Percentiles rank a stretch among this genome's conserved stretches.
Evolutionary conservation across 2,888 invertebrate genomes (phyloP).

Genomic region (Amblyteles armatorius): DNA sequence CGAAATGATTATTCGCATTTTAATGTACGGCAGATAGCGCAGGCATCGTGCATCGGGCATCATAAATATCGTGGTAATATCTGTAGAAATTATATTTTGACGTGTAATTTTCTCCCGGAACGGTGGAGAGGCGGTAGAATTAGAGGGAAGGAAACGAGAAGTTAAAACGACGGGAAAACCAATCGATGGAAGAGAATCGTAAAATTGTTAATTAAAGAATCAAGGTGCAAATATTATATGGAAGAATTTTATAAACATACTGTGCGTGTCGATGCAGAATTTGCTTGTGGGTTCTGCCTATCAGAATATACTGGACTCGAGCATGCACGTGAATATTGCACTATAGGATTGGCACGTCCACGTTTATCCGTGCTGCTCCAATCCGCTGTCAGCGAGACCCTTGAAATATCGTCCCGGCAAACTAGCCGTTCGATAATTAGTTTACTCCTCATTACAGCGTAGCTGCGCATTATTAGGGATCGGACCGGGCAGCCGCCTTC

Average conservation of each 20-base stretch:
- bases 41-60: neutral
- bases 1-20: neutral
- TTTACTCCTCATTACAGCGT: conserved; percentile 82
- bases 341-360: conserved; percentile 27
- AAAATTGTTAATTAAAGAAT: conserved; percentile 29
- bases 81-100: neutral
- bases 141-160: conserved; percentile 10
- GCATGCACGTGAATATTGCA: conserved; percentile 15
- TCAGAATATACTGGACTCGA: neutral
- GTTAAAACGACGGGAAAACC: neutral
- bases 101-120: conserved; percentile 12
- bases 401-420: conserved; percentile 82
- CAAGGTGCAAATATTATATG: conserved; percentile 6
- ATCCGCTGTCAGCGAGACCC: conserved; percentile 80
- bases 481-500: conserved; percentile 56
- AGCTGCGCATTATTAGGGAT: conserved; percentile 80
- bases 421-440: conserved; percentile 82
- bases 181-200: conserved; percentile 27
- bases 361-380: conserved; percentile 77
- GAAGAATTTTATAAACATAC: neutral
- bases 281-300: neutral
- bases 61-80: conserved; percentile 29
- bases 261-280: neutral
- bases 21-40: neutral
- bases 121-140: conserved; percentile 1